Percentiles rank a stretch among this genome's conserved stretches.
phyloP scores from a whole-genome alignment of 2,113 vertebrate genomes.

The Lates calcarifer region DNA sequence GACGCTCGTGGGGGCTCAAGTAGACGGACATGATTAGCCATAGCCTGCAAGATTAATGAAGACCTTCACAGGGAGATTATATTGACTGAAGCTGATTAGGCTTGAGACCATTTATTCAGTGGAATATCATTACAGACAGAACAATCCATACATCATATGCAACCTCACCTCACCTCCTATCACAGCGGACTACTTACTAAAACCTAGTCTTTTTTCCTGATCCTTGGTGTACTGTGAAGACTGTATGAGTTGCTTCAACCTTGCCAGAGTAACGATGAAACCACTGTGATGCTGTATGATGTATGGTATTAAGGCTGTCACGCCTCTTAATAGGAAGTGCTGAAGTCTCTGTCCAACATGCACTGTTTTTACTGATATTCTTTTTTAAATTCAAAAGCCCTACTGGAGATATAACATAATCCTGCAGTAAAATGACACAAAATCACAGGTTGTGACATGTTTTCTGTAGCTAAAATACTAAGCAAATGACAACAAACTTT shows the following conservation, averaged over 20 bases:
- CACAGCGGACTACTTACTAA: conserved; percentile 79
- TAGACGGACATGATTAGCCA: conserved; percentile 91
- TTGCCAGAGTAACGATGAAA: conserved; percentile 47
- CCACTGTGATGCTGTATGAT: conserved; percentile 25
- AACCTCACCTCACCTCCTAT: conserved; percentile 70
- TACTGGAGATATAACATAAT: not conserved
- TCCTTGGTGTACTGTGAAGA: conserved; percentile 39
- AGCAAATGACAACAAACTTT: not conserved
- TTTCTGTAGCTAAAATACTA: conserved; percentile 5
- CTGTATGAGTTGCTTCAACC: conserved; percentile 62
- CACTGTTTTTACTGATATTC: conserved; percentile 5
- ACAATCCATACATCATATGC: conserved; percentile 87
- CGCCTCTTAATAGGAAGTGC: conserved; percentile 26
- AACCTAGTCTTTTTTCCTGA: conserved; percentile 61
- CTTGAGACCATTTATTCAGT: conserved; percentile 87
- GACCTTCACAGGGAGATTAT: conserved; percentile 88
- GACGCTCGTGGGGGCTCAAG: conserved; percentile 84
- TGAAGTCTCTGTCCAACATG: conserved; percentile 25
- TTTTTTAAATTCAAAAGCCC: not conserved
- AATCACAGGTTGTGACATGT: not conserved
- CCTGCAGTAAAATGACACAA: not conserved
- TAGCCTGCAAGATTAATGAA: conserved; percentile 92
- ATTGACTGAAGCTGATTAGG: conserved; percentile 90
- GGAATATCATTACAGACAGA: conserved; percentile 83
- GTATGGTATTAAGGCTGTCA: conserved; percentile 49